These are phyloP conservation scores for Bombus ignitus DNA, from an alignment of 1,140 invertebrate species.

Conservation along the genomic window DNA sequence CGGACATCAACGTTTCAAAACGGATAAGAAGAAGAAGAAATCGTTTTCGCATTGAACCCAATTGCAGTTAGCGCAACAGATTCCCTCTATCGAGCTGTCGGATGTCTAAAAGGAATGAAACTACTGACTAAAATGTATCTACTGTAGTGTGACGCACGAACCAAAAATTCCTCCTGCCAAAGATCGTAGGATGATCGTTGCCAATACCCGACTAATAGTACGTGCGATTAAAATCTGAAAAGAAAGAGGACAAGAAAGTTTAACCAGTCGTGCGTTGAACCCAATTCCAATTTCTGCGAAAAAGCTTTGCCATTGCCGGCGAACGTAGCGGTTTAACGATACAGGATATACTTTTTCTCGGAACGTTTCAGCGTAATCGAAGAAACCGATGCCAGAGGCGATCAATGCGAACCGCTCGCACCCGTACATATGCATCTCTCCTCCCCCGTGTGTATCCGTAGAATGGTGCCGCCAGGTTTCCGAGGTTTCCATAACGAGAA, in stretches of 20 bases:
- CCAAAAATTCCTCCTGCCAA: no score
- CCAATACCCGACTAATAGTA: neutral
- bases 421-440: neutral
- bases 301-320: neutral
- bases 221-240: neutral
- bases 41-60: no score
- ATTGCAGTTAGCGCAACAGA: no score
- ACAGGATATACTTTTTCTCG: neutral
- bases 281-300: neutral
- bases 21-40: no score
- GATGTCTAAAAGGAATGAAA: no score
- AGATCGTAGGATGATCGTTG: no score
- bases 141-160: no score
- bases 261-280: no score
- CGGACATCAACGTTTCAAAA: no score
- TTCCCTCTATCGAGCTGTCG: no score
- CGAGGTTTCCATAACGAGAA: conserved; percentile 7
- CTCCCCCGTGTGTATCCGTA: neutral
- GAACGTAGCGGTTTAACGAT: neutral
- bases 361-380: conserved; percentile 3
- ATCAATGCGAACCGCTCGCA: conserved; percentile 8
- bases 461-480: neutral
- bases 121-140: no score
- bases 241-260: neutral
- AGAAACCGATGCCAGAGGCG: conserved; percentile 6